A percentile compares a stretch with the other conserved stretches of the same genome.
phyloP scores from a whole-genome alignment of 30 jellyfish, hydroid and myxozoan species.

The Phacellophora camtschatica region DNA sequence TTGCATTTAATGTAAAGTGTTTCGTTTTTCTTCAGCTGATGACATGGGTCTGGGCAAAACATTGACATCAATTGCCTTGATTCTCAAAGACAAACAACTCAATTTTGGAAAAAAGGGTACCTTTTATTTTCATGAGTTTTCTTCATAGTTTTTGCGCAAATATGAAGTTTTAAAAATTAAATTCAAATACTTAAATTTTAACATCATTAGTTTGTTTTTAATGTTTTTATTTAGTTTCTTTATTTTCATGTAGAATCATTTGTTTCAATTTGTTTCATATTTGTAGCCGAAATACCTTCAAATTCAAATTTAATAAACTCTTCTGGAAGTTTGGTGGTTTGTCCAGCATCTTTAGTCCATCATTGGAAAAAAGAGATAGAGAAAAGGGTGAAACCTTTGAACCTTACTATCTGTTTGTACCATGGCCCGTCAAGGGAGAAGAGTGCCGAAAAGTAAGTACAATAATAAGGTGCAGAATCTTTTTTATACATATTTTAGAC shows the following conservation, averaged over 20 bases:
- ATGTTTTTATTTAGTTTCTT: too few relatives aligned
- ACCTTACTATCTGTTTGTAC: slow-evolving; percentile 71
- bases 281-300: too few relatives aligned
- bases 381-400: slow-evolving; percentile 67
- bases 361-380: slow-evolving; percentile 98
- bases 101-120: slow-evolving; percentile 49
- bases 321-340: slow-evolving; percentile 67
- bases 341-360: slow-evolving; percentile 97
- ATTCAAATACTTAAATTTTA: too few relatives aligned
- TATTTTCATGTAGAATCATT: too few relatives aligned
- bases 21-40: slow-evolving; percentile 74
- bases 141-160: too few relatives aligned
- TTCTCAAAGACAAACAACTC: slow-evolving; percentile 69
- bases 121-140: too few relatives aligned
- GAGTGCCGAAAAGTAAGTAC: slow-evolving; percentile 57
- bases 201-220: too few relatives aligned
- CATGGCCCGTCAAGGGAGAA: slow-evolving; percentile 90
- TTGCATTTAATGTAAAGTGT: not conserved
- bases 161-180: too few relatives aligned
- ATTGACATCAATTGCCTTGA: slow-evolving; percentile 80
- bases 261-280: too few relatives aligned
- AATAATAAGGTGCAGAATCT: too few relatives aligned
- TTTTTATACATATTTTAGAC: too few relatives aligned
- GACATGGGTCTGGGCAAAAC: slow-evolving; percentile 99
- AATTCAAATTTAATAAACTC: slow-evolving; percentile 45